A percentile compares a stretch with the other conserved stretches of the same genome.
Evolutionary conservation across 2,113 vertebrate genomes (phyloP).

Genomic region (Anhinga anhinga): DNA sequence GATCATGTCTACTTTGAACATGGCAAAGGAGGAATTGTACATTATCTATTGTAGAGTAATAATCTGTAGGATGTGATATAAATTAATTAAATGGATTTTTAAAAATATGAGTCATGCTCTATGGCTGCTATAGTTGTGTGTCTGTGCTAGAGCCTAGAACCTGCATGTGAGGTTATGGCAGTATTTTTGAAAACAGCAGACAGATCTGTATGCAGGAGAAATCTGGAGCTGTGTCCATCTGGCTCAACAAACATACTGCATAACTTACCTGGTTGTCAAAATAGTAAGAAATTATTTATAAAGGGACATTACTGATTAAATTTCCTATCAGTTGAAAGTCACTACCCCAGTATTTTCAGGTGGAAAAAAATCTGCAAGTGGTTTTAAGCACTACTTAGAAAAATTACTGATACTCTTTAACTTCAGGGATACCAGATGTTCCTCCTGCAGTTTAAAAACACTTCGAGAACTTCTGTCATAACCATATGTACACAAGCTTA

Average conservation of each 20-base stretch:
- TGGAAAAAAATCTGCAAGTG: neutral
- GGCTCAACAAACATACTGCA: neutral
- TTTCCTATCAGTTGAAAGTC: neutral
- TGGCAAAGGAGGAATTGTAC: neutral
- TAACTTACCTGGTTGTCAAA: neutral
- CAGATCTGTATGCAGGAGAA: neutral
- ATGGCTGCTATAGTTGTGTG: neutral
- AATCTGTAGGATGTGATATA: neutral
- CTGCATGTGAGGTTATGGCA: neutral
- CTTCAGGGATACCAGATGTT: neutral
- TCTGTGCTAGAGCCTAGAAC: neutral
- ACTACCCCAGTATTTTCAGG: neutral
- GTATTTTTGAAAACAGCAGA: neutral
- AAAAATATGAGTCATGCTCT: neutral
- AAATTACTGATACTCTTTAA: neutral
- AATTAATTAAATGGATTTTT: neutral
- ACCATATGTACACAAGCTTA: neutral
- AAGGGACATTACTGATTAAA: neutral
- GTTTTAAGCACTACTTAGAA: neutral
- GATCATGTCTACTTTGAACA: neutral
- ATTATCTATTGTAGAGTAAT: neutral
- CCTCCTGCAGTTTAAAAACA: neutral
- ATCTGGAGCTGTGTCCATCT: neutral
- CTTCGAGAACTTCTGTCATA: neutral
- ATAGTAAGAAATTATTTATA: neutral